These are phyloP conservation scores for Cartodere bifasciata DNA, from an alignment of 2,888 invertebrate genomes.

Conservation along the genomic window DNA sequence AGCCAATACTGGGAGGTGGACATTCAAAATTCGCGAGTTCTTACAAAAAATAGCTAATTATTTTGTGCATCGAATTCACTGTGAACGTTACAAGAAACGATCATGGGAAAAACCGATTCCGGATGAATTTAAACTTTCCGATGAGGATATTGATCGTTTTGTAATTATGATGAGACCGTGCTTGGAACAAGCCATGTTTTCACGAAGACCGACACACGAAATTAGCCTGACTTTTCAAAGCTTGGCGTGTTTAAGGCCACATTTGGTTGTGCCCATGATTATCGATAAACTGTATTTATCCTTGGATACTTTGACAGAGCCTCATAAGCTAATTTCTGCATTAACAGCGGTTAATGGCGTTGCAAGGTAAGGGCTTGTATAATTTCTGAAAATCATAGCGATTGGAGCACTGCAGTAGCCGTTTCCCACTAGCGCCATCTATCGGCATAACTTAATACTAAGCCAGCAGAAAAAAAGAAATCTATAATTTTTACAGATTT, in stretches of 20 bases:
- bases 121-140: slow-evolving; percentile 55
- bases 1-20: slow-evolving; percentile 76
- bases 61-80: slow-evolving; percentile 46
- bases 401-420: too few relatives aligned
- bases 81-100: slow-evolving; percentile 50
- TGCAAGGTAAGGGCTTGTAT: slow-evolving; percentile 36
- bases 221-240: slow-evolving; percentile 56
- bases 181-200: slow-evolving; percentile 67
- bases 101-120: slow-evolving; percentile 61
- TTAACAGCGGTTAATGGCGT: slow-evolving; percentile 59
- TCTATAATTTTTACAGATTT: too few relatives aligned
- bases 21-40: slow-evolving; percentile 50
- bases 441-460: too few relatives aligned
- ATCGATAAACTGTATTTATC: slow-evolving; percentile 70
- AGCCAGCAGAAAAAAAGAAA: too few relatives aligned
- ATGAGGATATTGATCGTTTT: slow-evolving; percentile 69
- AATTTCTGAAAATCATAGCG: not conserved
- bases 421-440: too few relatives aligned
- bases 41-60: slow-evolving; percentile 53
- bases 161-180: slow-evolving; percentile 64
- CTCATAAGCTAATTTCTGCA: slow-evolving; percentile 65
- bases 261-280: slow-evolving; percentile 69
- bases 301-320: slow-evolving; percentile 77
- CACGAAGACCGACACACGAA: slow-evolving; percentile 49
- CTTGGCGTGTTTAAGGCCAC: slow-evolving; percentile 67